A percentile compares a stretch with the other conserved stretches of the same genome.
phyloP scores from a whole-genome alignment of 2,113 vertebrate genomes.

The Epinephelus cyanopodus region DNA sequence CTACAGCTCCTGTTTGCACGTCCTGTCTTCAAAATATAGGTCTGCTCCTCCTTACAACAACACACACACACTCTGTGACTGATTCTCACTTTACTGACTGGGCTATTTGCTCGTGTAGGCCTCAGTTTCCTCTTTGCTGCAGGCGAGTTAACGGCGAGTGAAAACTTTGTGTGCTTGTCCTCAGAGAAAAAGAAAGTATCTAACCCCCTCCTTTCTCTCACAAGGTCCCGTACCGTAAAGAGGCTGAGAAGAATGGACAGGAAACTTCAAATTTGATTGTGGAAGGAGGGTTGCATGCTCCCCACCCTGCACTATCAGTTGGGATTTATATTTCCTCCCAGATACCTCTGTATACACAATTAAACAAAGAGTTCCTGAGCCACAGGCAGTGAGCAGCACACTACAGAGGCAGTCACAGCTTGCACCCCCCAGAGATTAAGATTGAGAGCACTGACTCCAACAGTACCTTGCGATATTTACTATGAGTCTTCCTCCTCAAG shows the following conservation, averaged over 20 bases:
- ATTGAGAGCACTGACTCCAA: constrained; percentile 31
- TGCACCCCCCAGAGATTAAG: constrained; percentile 39
- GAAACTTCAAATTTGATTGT: constrained; percentile 69
- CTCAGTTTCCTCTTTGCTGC: constrained; percentile 75
- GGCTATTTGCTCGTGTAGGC: constrained; percentile 62
- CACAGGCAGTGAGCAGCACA: constrained; percentile 46
- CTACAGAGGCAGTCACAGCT: constrained; percentile 49
- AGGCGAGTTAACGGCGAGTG: constrained; percentile 33
- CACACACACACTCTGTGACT: constrained; percentile 5
- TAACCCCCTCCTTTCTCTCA: constrained; percentile 59
- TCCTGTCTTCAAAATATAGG: constrained; percentile 11
- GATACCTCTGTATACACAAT: constrained; percentile 65
- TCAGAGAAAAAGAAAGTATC: constrained; percentile 35
- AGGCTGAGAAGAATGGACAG: constrained; percentile 75
- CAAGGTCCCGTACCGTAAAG: constrained; percentile 67
- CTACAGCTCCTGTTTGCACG: constrained; percentile 23
- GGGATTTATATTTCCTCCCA: constrained; percentile 74
- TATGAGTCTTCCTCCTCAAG: constrained; percentile 96
- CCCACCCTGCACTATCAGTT: constrained; percentile 73
- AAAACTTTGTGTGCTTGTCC: constrained; percentile 33
- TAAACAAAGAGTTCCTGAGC: constrained; percentile 50
- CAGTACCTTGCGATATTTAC: constrained; percentile 64
- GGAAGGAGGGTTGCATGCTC: constrained; percentile 66
- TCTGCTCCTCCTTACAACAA: neutral
- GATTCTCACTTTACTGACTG: constrained; percentile 26